Evolutionary conservation across 2,113 vertebrate genomes (phyloP).

Genomic region (Pituophis catenifer): DNA sequence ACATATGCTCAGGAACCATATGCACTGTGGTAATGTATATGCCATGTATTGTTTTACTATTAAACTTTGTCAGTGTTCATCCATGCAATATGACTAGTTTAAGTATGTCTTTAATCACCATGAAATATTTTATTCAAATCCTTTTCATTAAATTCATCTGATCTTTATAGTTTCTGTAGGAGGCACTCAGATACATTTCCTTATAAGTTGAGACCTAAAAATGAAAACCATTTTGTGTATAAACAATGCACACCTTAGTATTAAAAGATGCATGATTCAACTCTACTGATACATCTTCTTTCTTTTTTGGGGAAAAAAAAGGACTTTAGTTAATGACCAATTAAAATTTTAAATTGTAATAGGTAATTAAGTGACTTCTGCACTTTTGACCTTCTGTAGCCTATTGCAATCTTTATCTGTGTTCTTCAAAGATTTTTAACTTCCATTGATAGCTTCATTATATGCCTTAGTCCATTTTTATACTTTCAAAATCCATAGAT

Average conservation of each 20-base stretch:
- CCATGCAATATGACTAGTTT: not conserved
- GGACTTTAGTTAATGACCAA: not conserved
- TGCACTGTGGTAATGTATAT: not conserved
- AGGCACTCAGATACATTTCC: not conserved
- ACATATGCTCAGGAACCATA: not conserved
- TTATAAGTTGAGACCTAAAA: not conserved
- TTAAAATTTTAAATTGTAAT: not conserved
- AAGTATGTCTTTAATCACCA: not conserved
- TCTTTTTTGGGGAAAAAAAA: not conserved
- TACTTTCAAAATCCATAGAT: not conserved
- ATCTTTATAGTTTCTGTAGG: not conserved
- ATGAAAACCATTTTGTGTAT: not conserved
- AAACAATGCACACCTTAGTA: not conserved
- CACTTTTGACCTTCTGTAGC: not conserved
- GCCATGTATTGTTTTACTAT: not conserved
- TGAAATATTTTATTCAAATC: not conserved
- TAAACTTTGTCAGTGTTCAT: not conserved
- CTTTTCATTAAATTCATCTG: not conserved
- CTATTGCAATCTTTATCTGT: not conserved
- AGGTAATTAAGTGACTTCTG: not conserved
- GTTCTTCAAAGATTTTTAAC: not conserved
- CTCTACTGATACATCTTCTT: not conserved
- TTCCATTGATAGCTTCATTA: not conserved
- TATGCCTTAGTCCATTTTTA: conserved; percentile 12
- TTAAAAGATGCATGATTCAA: not conserved